Evolutionary conservation across 2,797 vertebrate species (phyloP), one percentile per base, ranked within the genome.

Genomic region (Remorina albescens): DNA sequence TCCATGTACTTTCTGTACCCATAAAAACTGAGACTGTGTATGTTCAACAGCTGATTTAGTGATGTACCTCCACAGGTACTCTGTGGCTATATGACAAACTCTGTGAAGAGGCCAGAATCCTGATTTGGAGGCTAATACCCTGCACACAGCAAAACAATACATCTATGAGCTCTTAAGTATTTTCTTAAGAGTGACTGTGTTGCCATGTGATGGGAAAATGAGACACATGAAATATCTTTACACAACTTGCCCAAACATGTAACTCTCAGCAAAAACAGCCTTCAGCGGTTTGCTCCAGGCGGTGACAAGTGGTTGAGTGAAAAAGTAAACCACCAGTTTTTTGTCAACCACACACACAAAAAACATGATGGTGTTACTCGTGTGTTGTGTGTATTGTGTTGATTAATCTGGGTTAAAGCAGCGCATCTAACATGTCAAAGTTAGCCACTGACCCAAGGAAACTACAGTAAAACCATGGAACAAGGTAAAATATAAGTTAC

Each of bases 241-340:
- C 66, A 39, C 32, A 36, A 86, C 86, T 82, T 84, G 88, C 49
- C 78, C 42, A 21, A 74, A 78, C 84, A 78, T 80, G 85, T 67
- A 18, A 42, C 21, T 37, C 54, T 67, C 25, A 63, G 65, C 42
- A 46, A 74, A 65, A 78, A 67, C 61, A 76, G 47, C 50, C 65
- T 44, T 67, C 57, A 78, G 62, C 51, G 10, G 66, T 47, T 57
- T 73, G 46, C 67, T 55, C 71, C 30, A 28, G 21, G 34, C 34
- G 61, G 19, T 78, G 74, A 74, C 7, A 2, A 23, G 25, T 3
- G 3, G 59, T 18, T 67, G 12, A 80, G 59, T 49, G 61, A 82
- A 53, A 74, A 26, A 41, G 59, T 62, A 11, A 57, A 44, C 54
- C 26, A 59, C 37, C 30, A 30, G 18, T 26, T 28, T 5, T 9